Base-by-base conservation (phyloP, 2,888 invertebrate genomes). In the Argyra leucocephala region DNA sequence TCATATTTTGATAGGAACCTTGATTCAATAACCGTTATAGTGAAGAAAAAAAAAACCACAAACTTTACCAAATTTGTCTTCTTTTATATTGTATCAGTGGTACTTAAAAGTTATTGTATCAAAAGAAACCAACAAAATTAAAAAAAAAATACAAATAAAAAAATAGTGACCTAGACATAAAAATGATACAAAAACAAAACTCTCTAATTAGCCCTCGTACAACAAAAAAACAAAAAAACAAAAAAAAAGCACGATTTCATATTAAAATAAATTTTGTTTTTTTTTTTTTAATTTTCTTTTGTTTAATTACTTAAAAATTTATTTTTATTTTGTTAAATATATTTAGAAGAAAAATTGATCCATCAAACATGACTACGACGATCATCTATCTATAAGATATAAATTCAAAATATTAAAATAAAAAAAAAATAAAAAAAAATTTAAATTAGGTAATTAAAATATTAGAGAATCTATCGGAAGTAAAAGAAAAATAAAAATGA, bases 1-100 rank as follows among this genome's bases (percentile, higher is more conserved):
- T 48, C 48, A 48, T 48, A 48, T 48, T 48, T 48, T 48, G 48
- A 48, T 18, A 48, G 18, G 48, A 48, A 48, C 48, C 48, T 48
- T 48, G 48, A 48, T 18, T 48, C 12, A 48, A 48, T 18, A 48
- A 48, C 48, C n/a, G 48, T 48, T 48, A 48, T 48, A 48, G 48
- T 18, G 18, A 48, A 9, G 18, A 48, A 48, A 48, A 48, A 48
- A 48, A n/a, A 48, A 48, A 48, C 18, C 48, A 48, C 15, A 48
- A 48, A 48, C 18, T 18, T 48, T 2, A n/a, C 48, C n/a, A 48
- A 48, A 18, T 48, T 48, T 48, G 48, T 48, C 48, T 48, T 48
- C 48, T 48, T 48, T 48, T 48, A 48, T 48, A 31, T 31, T 12
- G 15, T n/a, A 12, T 48, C 31, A 31, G 12, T 10, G 12, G 31